phyloP scores from a whole-genome alignment of 2,797 vertebrate genomes.

The Aphelocoma californica region DNA sequence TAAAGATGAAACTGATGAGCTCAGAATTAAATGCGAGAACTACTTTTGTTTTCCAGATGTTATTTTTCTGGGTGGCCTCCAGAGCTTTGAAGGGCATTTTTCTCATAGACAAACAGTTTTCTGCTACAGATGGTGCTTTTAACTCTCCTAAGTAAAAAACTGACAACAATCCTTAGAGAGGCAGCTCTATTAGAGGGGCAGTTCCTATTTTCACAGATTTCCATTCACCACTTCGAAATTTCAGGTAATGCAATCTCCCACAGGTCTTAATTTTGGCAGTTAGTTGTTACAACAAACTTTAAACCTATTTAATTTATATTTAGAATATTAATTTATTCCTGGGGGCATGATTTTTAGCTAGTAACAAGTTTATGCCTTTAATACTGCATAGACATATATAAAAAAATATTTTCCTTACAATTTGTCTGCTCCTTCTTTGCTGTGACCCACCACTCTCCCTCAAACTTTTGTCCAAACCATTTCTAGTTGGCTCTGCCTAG shows the following conservation, averaged over 20 bases:
- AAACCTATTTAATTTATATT: background rate
- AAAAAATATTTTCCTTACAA: slow-evolving; percentile 27
- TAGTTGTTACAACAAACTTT: background rate
- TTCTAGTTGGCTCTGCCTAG: background rate
- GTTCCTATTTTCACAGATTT: background rate
- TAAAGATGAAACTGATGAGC: background rate
- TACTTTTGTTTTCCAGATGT: background rate
- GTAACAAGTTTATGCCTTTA: slow-evolving; percentile 5
- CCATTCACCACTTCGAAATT: background rate
- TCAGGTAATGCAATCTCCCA: background rate
- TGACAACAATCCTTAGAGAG: too few species aligned
- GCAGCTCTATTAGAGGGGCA: too few species aligned
- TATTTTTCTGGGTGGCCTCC: background rate
- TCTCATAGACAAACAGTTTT: background rate
- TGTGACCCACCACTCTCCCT: background rate
- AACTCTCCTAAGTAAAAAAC: background rate
- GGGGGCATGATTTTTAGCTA: background rate
- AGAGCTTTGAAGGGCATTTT: background rate
- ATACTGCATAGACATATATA: background rate
- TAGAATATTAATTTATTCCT: slow-evolving; percentile 15
- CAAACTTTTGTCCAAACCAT: slow-evolving; percentile 2
- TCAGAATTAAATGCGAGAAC: background rate
- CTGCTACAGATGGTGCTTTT: background rate
- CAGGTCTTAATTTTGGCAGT: background rate
- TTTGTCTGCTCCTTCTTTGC: slow-evolving; percentile 10